Percentiles rank a stretch among this genome's conserved stretches.
Evolutionary conservation across 2,113 vertebrate genomes (phyloP).

Genomic region (Felis chaus): DNA sequence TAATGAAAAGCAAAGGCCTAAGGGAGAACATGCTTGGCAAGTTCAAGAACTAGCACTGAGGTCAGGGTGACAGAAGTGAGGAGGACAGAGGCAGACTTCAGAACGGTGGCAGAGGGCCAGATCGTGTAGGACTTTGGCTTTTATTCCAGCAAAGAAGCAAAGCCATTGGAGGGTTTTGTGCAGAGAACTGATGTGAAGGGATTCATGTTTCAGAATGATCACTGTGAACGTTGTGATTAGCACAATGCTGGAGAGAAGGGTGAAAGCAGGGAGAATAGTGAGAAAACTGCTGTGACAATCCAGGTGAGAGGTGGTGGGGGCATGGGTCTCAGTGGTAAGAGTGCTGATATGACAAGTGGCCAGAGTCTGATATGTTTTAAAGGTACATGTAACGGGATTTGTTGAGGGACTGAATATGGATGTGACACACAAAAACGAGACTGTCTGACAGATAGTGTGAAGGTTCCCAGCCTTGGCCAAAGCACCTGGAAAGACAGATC

Average conservation of each 20-base stretch:
- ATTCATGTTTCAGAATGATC: neutral
- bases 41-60: neutral
- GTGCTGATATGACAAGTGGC: neutral
- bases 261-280: neutral
- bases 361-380: neutral
- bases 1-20: neutral
- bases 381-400: neutral
- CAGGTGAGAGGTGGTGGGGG: neutral
- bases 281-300: neutral
- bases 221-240: neutral
- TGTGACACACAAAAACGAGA: neutral
- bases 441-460: neutral
- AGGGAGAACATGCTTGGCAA: neutral
- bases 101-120: neutral
- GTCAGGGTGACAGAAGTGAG: neutral
- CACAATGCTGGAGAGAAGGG: neutral
- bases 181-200: neutral
- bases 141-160: neutral
- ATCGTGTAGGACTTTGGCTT: neutral
- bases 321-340: fast-evolving
- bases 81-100: neutral
- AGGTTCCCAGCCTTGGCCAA: neutral
- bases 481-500: neutral
- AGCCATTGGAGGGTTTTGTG: neutral
- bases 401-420: neutral